Evolutionary conservation across 2,888 invertebrate species (phyloP).

Genomic region (Synanthedon andrenaeformis): DNA sequence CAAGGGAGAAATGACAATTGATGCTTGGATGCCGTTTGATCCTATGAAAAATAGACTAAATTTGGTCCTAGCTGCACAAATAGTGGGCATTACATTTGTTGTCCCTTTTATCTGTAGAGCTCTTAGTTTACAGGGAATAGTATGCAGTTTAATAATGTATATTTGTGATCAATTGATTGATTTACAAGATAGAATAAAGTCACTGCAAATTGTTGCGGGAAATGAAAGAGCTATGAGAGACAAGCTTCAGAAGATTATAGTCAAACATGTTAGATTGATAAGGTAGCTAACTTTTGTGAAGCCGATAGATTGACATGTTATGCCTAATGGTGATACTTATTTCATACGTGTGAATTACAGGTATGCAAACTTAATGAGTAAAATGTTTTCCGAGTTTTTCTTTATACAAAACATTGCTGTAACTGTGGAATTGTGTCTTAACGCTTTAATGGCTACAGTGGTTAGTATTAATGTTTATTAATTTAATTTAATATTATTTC

Average conservation of each 20-base stretch:
- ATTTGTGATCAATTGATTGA: constrained; percentile 45
- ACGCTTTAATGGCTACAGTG: constrained; percentile 41
- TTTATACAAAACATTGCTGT: constrained; percentile 48
- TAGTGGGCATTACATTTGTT: constrained; percentile 22
- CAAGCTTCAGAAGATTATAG: constrained; percentile 32
- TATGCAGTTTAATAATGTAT: constrained; percentile 47
- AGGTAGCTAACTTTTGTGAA: constrained; percentile 20
- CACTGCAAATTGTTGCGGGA: constrained; percentile 21
- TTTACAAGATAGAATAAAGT: constrained; percentile 27
- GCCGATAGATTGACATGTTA: not conserved
- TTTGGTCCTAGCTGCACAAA: constrained; percentile 26
- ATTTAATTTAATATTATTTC: not conserved
- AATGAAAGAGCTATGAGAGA: constrained; percentile 19
- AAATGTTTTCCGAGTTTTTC: constrained; percentile 46
- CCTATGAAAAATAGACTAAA: constrained; percentile 26
- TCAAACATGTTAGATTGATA: constrained; percentile 46
- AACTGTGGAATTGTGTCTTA: constrained; percentile 46
- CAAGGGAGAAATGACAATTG: constrained; percentile 36
- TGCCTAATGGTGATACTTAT: not conserved
- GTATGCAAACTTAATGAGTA: constrained; percentile 31
- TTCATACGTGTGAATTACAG: constrained; percentile 20
- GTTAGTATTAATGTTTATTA: constrained; percentile 22
- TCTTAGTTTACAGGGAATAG: constrained; percentile 43
- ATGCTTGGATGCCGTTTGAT: constrained; percentile 53
- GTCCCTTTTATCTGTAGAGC: constrained; percentile 33